Base-by-base conservation (phyloP, 2,797 vertebrate species). In the Tapirus indicus region DNA sequence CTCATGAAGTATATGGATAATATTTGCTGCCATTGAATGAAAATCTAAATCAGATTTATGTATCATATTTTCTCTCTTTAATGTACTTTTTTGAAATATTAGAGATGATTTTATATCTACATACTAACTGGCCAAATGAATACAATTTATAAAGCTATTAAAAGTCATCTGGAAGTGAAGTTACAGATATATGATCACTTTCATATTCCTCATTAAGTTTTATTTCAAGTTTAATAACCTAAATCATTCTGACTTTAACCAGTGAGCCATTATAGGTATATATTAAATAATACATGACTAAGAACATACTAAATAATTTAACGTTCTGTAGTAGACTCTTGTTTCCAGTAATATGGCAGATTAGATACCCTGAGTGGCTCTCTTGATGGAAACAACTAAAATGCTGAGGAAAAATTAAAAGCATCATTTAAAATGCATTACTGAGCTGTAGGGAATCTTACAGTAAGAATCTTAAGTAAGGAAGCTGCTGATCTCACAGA, bases 1-100 rank as follows among this genome's bases (percentile, higher is more conserved):
- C 10, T 83, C 20, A 44, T 69, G 84, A 88, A 88, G 91, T 7
- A 27, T 62, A 88, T 47, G 20, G 23, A 79, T 68, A 87, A 56
- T 60, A 74, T 90, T 78, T 90, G 35, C 5, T 35, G 86, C 25
- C 44, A 44, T 2, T 78, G 10, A 93, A 69, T 52, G 32, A 82
- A 96, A 95, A 60, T 77, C 2, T 27, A 86, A 91, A 89, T 52
- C 21, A 95, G 2, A 96, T 72, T 66, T 91, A 80, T 9, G 82
- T 84, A 60, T 54, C 9, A 38, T 71, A 27, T 71, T 89, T 87
- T 85, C n/a, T 95, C 41, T 77, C 7, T 86, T 77, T 82, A 64
- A 62, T 58, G 16, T n/a, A 84, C 14, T 71, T 77, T 86, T 93
- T 95, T 82, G 23, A 78, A 86, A 78, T 60, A 49, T 66, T 85